Evolutionary conservation across 2,113 vertebrate genomes (phyloP).

Genomic region (Xenotilapia leptura): DNA sequence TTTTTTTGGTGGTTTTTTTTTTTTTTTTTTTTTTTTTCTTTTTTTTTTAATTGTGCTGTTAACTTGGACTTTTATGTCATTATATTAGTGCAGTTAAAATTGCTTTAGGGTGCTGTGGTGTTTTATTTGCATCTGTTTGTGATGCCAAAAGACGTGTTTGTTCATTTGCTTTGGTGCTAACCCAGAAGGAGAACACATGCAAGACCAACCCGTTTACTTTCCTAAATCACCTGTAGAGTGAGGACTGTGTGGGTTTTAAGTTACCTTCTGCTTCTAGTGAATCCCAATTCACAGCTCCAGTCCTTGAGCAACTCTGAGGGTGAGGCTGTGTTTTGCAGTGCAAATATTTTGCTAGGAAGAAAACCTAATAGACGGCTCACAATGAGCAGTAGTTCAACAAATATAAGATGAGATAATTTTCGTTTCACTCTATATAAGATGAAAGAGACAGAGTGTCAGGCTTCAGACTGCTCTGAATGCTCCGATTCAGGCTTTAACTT

Average conservation of each 20-base stretch:
- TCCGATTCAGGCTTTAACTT: neutral
- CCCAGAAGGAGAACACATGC: neutral
- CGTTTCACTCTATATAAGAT: neutral
- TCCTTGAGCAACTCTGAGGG: neutral
- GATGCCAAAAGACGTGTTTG: neutral
- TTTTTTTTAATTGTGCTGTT: neutral
- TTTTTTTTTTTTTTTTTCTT: neutral
- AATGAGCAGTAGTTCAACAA: neutral
- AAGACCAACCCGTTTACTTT: neutral
- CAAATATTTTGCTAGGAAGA: neutral
- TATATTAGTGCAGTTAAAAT: neutral
- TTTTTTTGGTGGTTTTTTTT: too few species aligned
- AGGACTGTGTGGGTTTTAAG: neutral
- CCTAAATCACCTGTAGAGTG: neutral
- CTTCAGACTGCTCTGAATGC: neutral
- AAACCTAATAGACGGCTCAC: neutral
- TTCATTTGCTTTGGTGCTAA: neutral
- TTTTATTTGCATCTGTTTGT: neutral
- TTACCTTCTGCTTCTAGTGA: neutral
- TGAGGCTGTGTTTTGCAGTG: neutral
- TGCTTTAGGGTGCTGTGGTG: neutral
- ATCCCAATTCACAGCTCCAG: neutral
- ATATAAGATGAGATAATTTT: neutral
- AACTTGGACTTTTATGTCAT: neutral
- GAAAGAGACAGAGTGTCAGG: neutral